Evolutionary conservation across 2,797 vertebrate genomes (phyloP).

Genomic region (Cuculus canorus): DNA sequence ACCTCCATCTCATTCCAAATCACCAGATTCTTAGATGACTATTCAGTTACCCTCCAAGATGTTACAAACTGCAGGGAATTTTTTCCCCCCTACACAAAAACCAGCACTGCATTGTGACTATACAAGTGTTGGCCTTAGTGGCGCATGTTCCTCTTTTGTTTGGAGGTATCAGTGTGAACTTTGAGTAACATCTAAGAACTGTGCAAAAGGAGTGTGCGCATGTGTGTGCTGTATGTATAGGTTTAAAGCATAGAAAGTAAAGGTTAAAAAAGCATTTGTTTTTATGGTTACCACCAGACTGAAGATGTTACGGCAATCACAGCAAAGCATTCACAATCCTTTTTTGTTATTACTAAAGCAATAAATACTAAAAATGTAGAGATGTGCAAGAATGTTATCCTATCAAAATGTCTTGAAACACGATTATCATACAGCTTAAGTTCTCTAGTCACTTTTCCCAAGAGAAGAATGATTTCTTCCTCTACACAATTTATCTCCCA

Average conservation of each 20-base stretch:
- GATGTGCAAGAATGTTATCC: not conserved
- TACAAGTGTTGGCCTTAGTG: not conserved
- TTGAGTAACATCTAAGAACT: not conserved
- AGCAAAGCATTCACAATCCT: not conserved
- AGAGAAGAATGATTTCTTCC: not conserved
- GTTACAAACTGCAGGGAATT: not conserved
- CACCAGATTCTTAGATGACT: not conserved
- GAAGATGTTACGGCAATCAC: not conserved
- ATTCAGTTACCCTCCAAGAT: not conserved
- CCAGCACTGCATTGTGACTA: not conserved
- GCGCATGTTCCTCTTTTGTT: not conserved
- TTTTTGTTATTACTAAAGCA: slow-evolving; percentile 4
- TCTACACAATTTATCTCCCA: not conserved
- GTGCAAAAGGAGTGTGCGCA: not conserved
- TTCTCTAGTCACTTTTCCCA: not conserved
- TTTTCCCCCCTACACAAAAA: not conserved
- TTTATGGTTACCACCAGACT: not conserved
- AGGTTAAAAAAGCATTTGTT: not conserved
- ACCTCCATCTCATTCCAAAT: not conserved
- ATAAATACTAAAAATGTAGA: not conserved
- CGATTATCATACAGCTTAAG: slow-evolving; percentile 3
- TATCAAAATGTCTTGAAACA: not conserved
- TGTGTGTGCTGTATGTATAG: not conserved
- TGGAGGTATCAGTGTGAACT: not conserved
- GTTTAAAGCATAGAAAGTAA: not conserved